Percentiles rank a stretch among this genome's conserved stretches.
Conservation (phyloP, 1,140 invertebrate genomes). For the Polypedilum vanderplanki region DNA sequence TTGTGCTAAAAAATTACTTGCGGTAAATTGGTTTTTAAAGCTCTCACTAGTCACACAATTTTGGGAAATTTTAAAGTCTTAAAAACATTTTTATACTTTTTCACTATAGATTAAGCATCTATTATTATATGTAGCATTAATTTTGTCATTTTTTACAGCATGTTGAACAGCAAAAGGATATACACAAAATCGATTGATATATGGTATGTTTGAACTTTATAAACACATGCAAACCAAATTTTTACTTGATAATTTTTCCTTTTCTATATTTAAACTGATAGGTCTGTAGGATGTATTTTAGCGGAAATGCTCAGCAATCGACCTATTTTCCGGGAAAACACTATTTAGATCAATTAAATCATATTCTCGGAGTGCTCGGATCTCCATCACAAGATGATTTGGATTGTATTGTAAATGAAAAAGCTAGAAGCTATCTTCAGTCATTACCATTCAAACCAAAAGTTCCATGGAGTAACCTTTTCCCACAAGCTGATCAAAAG, state of each 20-base stretch:
- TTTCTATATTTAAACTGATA: not conserved
- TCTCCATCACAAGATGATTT: slow-evolving; percentile 95
- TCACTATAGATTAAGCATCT: no score
- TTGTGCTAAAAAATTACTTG: no score
- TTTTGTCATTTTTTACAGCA: no score
- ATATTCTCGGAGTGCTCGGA: slow-evolving; percentile 94
- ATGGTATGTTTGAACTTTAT: slow-evolving; percentile 49
- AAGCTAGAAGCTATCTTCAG: slow-evolving; percentile 95
- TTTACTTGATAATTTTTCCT: not conserved
- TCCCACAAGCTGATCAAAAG: slow-evolving; percentile 87
- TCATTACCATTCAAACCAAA: slow-evolving; percentile 95
- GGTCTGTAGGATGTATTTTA: slow-evolving; percentile 98
- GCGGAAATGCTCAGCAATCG: slow-evolving; percentile 98
- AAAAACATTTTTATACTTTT: no score
- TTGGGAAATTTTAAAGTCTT: no score
- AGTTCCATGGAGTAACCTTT: slow-evolving; percentile 88
- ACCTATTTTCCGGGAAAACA: slow-evolving; percentile 99
- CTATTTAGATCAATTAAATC: slow-evolving; percentile 98
- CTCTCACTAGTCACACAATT: no score
- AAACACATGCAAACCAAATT: not conserved
- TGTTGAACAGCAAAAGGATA: slow-evolving; percentile 98
- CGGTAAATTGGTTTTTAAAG: no score
- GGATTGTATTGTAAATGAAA: slow-evolving; percentile 98
- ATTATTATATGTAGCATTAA: no score
- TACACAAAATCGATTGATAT: slow-evolving; percentile 99